Evolutionary conservation across 2,797 vertebrate genomes (phyloP).

Genomic region (Propithecus perrieri): DNA sequence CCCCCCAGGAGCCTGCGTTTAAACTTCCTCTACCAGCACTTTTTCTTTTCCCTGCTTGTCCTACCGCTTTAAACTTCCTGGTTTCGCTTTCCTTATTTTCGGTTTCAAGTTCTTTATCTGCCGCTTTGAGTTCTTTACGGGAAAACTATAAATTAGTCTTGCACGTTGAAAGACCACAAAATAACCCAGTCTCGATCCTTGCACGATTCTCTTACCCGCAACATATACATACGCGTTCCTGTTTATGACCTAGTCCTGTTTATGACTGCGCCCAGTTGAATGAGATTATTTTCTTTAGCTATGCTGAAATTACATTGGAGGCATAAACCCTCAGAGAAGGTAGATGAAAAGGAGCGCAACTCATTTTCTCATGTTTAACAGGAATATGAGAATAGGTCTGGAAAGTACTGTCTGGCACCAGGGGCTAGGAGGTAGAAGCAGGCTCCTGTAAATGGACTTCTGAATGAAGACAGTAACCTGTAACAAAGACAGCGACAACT

Average conservation of each 20-base stretch:
- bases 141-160: background rate
- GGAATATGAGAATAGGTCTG: background rate
- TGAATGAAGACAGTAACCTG: background rate
- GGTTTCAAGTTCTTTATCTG: background rate
- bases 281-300: background rate
- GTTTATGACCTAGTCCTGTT: background rate
- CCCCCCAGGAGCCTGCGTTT: background rate
- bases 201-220: background rate
- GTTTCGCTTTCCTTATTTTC: background rate
- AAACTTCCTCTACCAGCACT: background rate
- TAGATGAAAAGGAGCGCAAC: background rate
- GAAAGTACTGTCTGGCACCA: background rate
- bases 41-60: background rate
- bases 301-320: background rate
- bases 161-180: background rate
- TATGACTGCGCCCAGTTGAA: background rate
- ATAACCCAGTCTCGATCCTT: background rate
- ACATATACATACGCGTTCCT: accelerated
- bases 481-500: background rate
- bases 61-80: background rate
- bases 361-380: background rate
- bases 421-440: background rate
- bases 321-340: background rate
- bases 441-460: background rate
- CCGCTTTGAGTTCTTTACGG: background rate